Percentiles rank a stretch among this genome's conserved stretches.
phyloP scores from a whole-genome alignment of 2,113 vertebrate species.

The Stigmatopora argus region DNA sequence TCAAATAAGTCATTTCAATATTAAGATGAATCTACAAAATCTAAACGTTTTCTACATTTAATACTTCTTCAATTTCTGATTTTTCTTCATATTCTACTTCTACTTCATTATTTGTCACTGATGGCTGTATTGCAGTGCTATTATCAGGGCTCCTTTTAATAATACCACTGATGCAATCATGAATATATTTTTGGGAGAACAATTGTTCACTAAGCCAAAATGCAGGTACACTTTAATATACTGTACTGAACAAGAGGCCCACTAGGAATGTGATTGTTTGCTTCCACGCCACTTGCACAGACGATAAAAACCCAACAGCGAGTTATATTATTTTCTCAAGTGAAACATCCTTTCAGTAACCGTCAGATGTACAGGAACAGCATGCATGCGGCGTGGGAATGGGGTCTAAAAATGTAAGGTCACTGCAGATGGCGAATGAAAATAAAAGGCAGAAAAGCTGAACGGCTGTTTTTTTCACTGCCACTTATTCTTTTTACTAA shows the following conservation, averaged over 20 bases:
- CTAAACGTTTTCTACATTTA: no score
- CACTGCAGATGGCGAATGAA: conserved; percentile 18
- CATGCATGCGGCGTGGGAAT: conserved; percentile 29
- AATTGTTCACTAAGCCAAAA: no score
- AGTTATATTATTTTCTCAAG: conserved; percentile 32
- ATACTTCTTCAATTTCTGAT: no score
- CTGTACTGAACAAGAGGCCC: background rate
- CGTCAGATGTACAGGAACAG: conserved; percentile 13
- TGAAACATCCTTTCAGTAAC: conserved; percentile 26
- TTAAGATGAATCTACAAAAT: no score
- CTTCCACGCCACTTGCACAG: conserved; percentile 17
- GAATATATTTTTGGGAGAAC: no score
- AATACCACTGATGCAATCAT: no score
- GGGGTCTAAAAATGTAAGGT: conserved; percentile 39
- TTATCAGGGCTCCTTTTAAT: no score
- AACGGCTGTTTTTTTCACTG: conserved; percentile 47
- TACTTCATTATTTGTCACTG: no score
- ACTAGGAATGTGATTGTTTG: background rate
- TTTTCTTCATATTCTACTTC: no score
- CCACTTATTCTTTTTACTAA: conserved; percentile 28
- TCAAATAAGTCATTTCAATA: no score
- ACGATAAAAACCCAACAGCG: conserved; percentile 11
- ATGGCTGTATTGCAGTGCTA: no score
- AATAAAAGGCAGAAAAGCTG: conserved; percentile 14
- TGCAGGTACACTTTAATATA: background rate